These are phyloP conservation scores for Thamnaconus septentrionalis DNA, from an alignment of 2,113 vertebrate species.

Conservation along the genomic window DNA sequence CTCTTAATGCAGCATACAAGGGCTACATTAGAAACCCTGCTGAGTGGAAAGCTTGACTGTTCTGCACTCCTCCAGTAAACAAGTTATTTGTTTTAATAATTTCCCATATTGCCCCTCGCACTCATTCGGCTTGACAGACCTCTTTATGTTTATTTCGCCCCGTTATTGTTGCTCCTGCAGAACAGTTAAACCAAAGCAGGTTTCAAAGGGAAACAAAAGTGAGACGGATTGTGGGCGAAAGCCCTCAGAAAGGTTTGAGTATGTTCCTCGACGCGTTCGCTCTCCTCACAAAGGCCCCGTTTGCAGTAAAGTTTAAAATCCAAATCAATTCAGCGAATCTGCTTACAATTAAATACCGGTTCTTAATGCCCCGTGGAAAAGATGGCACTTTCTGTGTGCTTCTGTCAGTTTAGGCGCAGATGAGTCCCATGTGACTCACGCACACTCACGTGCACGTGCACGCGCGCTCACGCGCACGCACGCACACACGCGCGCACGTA, in stretches of 20 bases:
- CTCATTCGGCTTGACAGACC: no score
- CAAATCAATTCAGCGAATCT: slow-evolving; percentile 65
- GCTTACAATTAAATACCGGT: slow-evolving; percentile 60
- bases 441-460: slow-evolving; percentile 2
- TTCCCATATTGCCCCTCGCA: no score
- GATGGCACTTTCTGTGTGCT: slow-evolving; percentile 30
- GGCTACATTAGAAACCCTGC: no score
- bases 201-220: not conserved
- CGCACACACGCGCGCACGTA: slow-evolving; percentile 22
- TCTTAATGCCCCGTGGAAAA: slow-evolving; percentile 60
- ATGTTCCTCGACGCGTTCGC: slow-evolving; percentile 2
- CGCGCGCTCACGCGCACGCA: not conserved
- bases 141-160: no score
- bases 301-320: slow-evolving; percentile 50
- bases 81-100: no score
- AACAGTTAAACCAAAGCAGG: no score
- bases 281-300: slow-evolving; percentile 39
- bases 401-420: slow-evolving; percentile 61
- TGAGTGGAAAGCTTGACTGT: no score
- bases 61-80: no score
- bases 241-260: no score
- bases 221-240: not conserved
- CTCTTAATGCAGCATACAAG: no score
- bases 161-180: no score
- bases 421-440: slow-evolving; percentile 58